A percentile compares a stretch with the other conserved stretches of the same genome.
Conservation (phyloP, 1,140 invertebrate genomes). For the Glossosoma conforme region DNA sequence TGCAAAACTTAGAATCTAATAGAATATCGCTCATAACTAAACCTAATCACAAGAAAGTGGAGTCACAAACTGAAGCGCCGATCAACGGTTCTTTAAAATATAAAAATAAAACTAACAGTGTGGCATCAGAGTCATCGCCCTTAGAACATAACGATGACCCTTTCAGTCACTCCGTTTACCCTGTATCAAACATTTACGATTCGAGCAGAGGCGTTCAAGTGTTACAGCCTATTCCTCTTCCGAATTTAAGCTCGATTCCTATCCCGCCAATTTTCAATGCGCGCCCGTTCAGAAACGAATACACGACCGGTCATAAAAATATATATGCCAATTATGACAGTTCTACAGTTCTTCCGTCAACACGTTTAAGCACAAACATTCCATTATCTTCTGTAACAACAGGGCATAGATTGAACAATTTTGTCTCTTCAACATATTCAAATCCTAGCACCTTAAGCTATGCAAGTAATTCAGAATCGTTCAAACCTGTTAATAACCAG, state of each 20-base stretch:
- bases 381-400: too few species aligned
- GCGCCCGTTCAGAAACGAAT: slow-evolving; percentile 44
- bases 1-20: slow-evolving; percentile 17
- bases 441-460: too few species aligned
- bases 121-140: neutral
- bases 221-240: slow-evolving; percentile 50
- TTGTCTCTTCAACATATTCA: too few species aligned
- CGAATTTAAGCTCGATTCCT: slow-evolving; percentile 49
- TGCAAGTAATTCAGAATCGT: neutral
- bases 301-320: neutral
- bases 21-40: slow-evolving; percentile 7
- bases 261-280: slow-evolving; percentile 55
- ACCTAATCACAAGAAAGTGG: neutral
- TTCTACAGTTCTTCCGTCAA: neutral
- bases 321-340: too few species aligned
- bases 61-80: neutral
- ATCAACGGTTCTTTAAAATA: too few species aligned
- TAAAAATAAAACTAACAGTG: too few species aligned
- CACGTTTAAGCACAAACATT: slow-evolving; percentile 8
- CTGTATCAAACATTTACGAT: slow-evolving; percentile 8
- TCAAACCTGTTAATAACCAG: too few species aligned
- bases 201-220: slow-evolving; percentile 42
- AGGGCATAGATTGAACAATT: too few species aligned
- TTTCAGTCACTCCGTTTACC: slow-evolving; percentile 11
- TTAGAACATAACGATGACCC: slow-evolving; percentile 17